A percentile compares a stretch with the other conserved stretches of the same genome.
Evolutionary conservation across 1,140 invertebrate species (phyloP).

Genomic region (Mizuhopecten yessoensis): DNA sequence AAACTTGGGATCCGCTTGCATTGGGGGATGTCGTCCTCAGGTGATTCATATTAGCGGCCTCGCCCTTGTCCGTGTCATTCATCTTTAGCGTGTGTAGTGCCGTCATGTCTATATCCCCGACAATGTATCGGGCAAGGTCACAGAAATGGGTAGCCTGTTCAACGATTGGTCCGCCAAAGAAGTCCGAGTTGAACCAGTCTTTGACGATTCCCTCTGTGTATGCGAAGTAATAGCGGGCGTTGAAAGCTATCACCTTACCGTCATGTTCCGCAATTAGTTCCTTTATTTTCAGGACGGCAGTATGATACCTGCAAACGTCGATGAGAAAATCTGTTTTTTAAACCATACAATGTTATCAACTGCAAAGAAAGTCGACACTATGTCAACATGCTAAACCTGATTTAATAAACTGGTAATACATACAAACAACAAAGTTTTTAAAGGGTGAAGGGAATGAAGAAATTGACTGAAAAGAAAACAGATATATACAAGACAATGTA

Average conservation of each 20-base stretch:
- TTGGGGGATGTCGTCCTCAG: conserved; percentile 56
- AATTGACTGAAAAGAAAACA: no score
- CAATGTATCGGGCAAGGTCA: conserved; percentile 57
- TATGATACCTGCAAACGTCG: conserved; percentile 65
- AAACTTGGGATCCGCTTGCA: conserved; percentile 57
- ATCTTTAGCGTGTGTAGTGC: conserved; percentile 56
- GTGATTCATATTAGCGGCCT: conserved; percentile 48
- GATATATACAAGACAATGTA: no score
- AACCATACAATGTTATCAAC: no score
- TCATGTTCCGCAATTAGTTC: conserved; percentile 60
- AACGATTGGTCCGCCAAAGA: conserved; percentile 63
- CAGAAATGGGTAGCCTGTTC: conserved; percentile 65
- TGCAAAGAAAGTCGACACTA: no score
- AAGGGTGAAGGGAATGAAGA: no score
- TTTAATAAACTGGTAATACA: no score
- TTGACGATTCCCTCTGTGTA: conserved; percentile 57
- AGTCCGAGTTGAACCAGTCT: conserved; percentile 60
- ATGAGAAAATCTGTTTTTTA: no score
- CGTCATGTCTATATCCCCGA: conserved; percentile 52
- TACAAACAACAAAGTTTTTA: no score
- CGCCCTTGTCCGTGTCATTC: conserved; percentile 51
- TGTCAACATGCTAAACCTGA: no score
- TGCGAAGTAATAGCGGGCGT: conserved; percentile 62
- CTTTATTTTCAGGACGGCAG: conserved; percentile 62
- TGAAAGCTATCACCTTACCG: conserved; percentile 60